Conservation (phyloP, 2,113 vertebrate genomes). For the Holacanthus passer region DNA sequence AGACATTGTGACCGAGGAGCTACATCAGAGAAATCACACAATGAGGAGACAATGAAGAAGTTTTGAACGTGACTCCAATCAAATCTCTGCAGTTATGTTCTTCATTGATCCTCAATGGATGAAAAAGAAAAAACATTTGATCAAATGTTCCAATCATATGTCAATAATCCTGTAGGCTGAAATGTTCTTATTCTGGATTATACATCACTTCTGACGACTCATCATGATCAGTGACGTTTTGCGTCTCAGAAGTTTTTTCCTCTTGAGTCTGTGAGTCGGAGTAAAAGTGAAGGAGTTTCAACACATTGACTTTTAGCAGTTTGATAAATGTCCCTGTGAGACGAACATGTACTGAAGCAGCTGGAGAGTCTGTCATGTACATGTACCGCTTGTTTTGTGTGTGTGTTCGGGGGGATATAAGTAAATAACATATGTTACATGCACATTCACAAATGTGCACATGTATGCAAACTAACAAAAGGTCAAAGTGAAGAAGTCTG, state of each 20-base stretch:
- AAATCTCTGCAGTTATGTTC: too few relatives aligned
- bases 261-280: background rate
- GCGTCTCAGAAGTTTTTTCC: background rate
- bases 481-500: constrained; percentile 77
- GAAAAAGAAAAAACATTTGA: too few relatives aligned
- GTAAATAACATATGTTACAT: constrained; percentile 44
- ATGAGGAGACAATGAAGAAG: too few relatives aligned
- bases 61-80: too few relatives aligned
- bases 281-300: background rate
- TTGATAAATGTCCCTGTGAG: background rate
- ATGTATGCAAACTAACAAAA: constrained; percentile 76
- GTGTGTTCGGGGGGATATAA: constrained; percentile 23
- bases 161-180: too few relatives aligned
- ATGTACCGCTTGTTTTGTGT: constrained; percentile 88
- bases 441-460: constrained; percentile 37
- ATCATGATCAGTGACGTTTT: background rate
- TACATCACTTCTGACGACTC: background rate
- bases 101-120: too few relatives aligned
- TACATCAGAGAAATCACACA: background rate
- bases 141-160: too few relatives aligned
- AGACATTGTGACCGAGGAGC: too few relatives aligned
- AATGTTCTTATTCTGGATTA: too few relatives aligned
- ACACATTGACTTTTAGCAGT: background rate
- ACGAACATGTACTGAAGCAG: background rate
- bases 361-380: constrained; percentile 77